phyloP scores from a whole-genome alignment of 2,888 invertebrate genomes.

The Eulithis testata region DNA sequence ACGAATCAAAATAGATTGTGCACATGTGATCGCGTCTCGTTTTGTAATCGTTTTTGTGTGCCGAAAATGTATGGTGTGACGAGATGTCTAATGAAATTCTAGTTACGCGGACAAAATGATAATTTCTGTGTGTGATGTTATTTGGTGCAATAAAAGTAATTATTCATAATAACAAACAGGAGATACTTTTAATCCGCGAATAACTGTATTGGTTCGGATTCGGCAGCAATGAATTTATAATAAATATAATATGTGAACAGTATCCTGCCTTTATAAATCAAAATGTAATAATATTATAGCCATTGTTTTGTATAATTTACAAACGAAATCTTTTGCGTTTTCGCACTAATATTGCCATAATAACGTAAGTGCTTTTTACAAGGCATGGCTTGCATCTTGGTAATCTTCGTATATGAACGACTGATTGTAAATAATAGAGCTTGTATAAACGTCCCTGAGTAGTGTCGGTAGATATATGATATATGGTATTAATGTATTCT shows the following conservation, averaged over 20 bases:
- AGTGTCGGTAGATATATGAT: constrained; percentile 39
- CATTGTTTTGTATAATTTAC: constrained; percentile 68
- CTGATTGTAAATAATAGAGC: constrained; percentile 71
- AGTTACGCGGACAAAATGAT: constrained; percentile 29
- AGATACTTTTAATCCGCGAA: constrained; percentile 27
- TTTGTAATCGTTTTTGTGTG: constrained; percentile 15
- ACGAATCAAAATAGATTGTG: constrained; percentile 11
- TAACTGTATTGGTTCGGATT: constrained; percentile 28
- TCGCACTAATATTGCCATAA: constrained; percentile 72
- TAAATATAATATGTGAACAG: constrained; percentile 13
- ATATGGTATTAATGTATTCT: constrained; percentile 50
- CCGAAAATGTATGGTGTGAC: constrained; percentile 16
- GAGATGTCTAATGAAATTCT: constrained; percentile 30
- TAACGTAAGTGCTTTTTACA: constrained; percentile 58
- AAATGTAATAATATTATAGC: constrained; percentile 45
- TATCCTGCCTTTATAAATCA: constrained; percentile 27
- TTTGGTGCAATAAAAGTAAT: constrained; percentile 42
- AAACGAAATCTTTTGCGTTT: constrained; percentile 52
- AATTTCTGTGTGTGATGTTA: constrained; percentile 23
- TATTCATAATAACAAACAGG: constrained; percentile 30
- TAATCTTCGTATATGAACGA: constrained; percentile 50
- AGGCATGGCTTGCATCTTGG: constrained; percentile 39
- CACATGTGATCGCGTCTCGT: constrained; percentile 1
- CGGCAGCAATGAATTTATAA: constrained; percentile 22
- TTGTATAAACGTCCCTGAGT: constrained; percentile 58